phyloP scores from a whole-genome alignment of 1,140 invertebrate species.

The Drosophila pruinosa region DNA sequence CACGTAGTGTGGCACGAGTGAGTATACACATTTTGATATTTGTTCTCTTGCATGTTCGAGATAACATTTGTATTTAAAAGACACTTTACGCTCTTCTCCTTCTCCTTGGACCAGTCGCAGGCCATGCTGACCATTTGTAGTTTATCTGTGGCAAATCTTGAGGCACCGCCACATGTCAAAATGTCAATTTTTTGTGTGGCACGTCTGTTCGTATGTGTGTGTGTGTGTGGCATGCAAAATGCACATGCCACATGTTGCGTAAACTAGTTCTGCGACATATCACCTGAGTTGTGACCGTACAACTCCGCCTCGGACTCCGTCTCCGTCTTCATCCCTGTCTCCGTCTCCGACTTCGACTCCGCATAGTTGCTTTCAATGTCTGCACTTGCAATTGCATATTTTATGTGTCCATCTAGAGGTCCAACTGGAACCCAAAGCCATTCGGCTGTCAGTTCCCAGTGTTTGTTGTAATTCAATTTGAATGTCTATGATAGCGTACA shows the following conservation, averaged over 20 bases:
- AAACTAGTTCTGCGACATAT: slow-evolving; percentile 80
- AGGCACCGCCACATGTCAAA: slow-evolving; percentile 77
- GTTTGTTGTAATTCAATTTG: slow-evolving; percentile 53
- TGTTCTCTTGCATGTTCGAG: slow-evolving; percentile 30
- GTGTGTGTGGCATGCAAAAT: slow-evolving; percentile 73
- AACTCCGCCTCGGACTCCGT: neutral
- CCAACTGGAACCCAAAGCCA: neutral
- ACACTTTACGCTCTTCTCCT: slow-evolving; percentile 57
- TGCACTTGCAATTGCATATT: slow-evolving; percentile 50
- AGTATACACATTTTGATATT: slow-evolving; percentile 18
- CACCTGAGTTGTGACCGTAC: slow-evolving; percentile 58
- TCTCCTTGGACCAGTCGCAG: neutral
- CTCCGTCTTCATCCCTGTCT: neutral
- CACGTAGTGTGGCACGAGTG: slow-evolving; percentile 39
- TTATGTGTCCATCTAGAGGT: slow-evolving; percentile 13
- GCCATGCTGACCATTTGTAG: slow-evolving; percentile 58
- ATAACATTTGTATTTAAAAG: slow-evolving; percentile 80
- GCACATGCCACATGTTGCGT: slow-evolving; percentile 77
- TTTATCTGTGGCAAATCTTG: slow-evolving; percentile 77
- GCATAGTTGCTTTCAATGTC: slow-evolving; percentile 18
- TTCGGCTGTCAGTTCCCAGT: slow-evolving; percentile 31
- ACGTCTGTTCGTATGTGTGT: slow-evolving; percentile 42
- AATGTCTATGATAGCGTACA: slow-evolving; percentile 45
- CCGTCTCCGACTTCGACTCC: neutral
- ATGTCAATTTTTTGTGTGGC: slow-evolving; percentile 70